Conservation (phyloP, 2,113 vertebrate species). For the Forbesichthys papilliferus region DNA sequence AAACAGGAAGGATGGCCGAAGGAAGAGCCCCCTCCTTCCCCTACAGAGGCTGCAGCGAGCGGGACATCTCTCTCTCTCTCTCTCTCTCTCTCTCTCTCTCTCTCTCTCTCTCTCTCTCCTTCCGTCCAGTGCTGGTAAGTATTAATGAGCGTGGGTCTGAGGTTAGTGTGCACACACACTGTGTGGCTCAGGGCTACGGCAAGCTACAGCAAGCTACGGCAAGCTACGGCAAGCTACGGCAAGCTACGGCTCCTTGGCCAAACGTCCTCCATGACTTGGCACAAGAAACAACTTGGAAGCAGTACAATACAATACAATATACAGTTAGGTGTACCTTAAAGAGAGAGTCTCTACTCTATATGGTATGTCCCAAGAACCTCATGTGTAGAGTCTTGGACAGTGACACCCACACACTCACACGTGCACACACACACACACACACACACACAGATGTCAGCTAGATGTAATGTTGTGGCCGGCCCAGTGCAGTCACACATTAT, state of each 20-base stretch:
- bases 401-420: not conserved
- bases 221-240: not conserved
- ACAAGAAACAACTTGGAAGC: not conserved
- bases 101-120: not conserved
- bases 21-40: no score
- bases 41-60: not conserved
- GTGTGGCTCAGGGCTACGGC: not conserved
- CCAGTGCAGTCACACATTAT: conserved; percentile 18
- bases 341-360: no score
- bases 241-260: not conserved
- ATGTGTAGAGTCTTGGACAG: no score
- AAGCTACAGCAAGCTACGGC: no score
- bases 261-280: not conserved
- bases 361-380: no score
- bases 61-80: not conserved
- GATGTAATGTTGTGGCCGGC: conserved; percentile 23
- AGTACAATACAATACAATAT: no score
- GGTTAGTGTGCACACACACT: not conserved
- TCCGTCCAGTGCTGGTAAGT: not conserved
- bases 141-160: not conserved
- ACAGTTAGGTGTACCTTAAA: no score
- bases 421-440: not conserved
- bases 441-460: not conserved
- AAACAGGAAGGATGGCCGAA: not conserved
- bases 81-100: not conserved